Conservation (phyloP, 2,797 vertebrate genomes). For the Kryptopterus vitreolus region DNA sequence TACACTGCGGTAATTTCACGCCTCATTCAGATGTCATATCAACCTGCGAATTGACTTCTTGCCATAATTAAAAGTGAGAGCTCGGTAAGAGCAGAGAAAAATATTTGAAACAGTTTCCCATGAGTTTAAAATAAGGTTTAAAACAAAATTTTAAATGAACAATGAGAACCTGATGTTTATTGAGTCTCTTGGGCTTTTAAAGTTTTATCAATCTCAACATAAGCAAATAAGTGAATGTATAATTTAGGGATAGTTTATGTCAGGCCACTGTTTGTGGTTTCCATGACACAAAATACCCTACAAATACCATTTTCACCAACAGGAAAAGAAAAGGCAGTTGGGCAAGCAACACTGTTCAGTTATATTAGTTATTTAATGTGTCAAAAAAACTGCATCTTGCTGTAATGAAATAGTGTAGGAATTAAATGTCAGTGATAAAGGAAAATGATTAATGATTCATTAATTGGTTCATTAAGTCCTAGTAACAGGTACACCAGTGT, state of each 20-base stretch:
- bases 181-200: neutral
- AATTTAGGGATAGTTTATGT: neutral
- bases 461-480: neutral
- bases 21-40: slow-evolving; percentile 54
- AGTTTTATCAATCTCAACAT: neutral
- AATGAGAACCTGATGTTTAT: slow-evolving; percentile 19
- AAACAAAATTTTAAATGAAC: slow-evolving; percentile 3
- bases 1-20: slow-evolving; percentile 63
- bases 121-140: slow-evolving; percentile 17
- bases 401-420: neutral
- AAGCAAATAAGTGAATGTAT: neutral
- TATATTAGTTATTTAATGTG: neutral
- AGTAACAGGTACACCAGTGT: neutral
- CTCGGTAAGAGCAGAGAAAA: slow-evolving; percentile 44
- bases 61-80: slow-evolving; percentile 58
- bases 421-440: neutral
- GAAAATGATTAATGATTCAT: neutral
- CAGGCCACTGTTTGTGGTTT: neutral
- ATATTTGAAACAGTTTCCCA: slow-evolving; percentile 41
- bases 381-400: neutral
- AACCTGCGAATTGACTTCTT: slow-evolving; percentile 59
- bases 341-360: neutral
- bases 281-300: neutral
- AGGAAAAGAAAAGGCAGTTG: neutral
- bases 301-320: neutral